These are phyloP conservation scores for Sinosuthora webbiana DNA, from an alignment of 2,113 vertebrate species.

Conservation along the genomic window DNA sequence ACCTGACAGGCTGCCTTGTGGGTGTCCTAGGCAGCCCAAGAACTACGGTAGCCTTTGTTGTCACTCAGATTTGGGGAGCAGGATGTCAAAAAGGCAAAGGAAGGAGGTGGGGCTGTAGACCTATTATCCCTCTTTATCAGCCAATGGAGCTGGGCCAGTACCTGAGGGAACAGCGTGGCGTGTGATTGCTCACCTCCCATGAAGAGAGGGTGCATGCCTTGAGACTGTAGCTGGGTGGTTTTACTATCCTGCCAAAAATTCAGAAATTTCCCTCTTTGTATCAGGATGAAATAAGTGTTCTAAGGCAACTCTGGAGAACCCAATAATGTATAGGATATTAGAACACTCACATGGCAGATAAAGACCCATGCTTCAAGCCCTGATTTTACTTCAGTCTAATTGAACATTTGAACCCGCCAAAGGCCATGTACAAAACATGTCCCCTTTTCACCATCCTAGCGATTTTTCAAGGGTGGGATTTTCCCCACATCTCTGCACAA, in stretches of 20 bases:
- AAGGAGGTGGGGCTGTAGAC: conserved; percentile 34
- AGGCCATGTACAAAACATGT: not conserved
- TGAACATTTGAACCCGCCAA: not conserved
- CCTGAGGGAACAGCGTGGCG: conserved; percentile 38
- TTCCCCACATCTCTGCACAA: not conserved
- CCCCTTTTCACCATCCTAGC: not conserved
- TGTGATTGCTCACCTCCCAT: conserved; percentile 55
- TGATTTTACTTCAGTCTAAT: not conserved
- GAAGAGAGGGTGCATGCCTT: conserved; percentile 45
- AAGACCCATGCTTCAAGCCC: not conserved
- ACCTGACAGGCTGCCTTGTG: conserved; percentile 42
- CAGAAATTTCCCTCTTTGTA: conserved; percentile 9
- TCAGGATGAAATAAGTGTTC: conserved; percentile 36
- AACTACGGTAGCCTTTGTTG: conserved; percentile 4
- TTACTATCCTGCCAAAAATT: conserved; percentile 50
- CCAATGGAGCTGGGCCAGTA: conserved; percentile 33
- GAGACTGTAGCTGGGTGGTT: conserved; percentile 62
- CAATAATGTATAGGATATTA: not conserved
- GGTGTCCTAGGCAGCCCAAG: conserved; percentile 36
- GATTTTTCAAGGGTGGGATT: not conserved
- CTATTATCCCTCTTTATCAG: conserved; percentile 51
- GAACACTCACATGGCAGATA: not conserved
- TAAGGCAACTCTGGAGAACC: not conserved
- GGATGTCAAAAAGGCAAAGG: conserved; percentile 51
- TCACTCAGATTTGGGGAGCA: conserved; percentile 40